A percentile compares a stretch with the other conserved stretches of the same genome.
phyloP scores from a whole-genome alignment of 1,140 invertebrate species.

The Diabrotica virgifera region DNA sequence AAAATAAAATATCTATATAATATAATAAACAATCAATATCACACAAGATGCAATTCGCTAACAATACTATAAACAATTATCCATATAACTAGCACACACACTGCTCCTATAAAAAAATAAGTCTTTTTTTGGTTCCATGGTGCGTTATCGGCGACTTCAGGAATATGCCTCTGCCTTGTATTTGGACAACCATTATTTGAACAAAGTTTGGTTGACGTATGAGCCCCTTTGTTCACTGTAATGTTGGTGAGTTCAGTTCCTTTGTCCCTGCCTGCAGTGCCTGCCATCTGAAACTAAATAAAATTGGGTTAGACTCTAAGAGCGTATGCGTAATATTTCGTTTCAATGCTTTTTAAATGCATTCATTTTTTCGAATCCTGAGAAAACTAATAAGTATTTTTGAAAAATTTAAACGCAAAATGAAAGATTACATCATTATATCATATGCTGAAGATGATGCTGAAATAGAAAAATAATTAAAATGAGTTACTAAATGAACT shows the following conservation, averaged over 20 bases:
- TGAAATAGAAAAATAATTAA: too few relatives aligned
- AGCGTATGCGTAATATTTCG: too few relatives aligned
- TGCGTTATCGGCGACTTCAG: conserved; percentile 48
- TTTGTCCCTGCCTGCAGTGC: conserved; percentile 33
- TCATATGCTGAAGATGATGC: too few relatives aligned
- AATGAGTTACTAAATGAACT: too few relatives aligned
- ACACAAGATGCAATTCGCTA: conserved; percentile 31
- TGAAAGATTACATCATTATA: too few relatives aligned
- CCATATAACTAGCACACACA: conserved; percentile 51
- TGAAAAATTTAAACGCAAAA: too few relatives aligned
- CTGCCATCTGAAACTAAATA: conserved; percentile 35
- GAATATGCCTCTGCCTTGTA: conserved; percentile 38
- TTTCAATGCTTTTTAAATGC: too few relatives aligned
- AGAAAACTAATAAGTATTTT: too few relatives aligned
- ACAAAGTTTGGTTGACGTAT: conserved; percentile 33
- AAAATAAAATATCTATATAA: too few relatives aligned
- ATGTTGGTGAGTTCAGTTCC: conserved; percentile 37
- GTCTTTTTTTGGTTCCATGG: conserved; percentile 55
- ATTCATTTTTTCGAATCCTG: too few relatives aligned
- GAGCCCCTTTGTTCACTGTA: conserved; percentile 18
- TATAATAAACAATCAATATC: conserved; percentile 1
- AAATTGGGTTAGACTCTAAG: neutral
- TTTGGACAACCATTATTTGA: conserved; percentile 41
- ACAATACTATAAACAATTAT: conserved; percentile 48
- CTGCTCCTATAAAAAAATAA: conserved; percentile 49